These are phyloP conservation scores for Saxidomus purpurata DNA, from an alignment of 1,140 invertebrate genomes.

Conservation along the genomic window DNA sequence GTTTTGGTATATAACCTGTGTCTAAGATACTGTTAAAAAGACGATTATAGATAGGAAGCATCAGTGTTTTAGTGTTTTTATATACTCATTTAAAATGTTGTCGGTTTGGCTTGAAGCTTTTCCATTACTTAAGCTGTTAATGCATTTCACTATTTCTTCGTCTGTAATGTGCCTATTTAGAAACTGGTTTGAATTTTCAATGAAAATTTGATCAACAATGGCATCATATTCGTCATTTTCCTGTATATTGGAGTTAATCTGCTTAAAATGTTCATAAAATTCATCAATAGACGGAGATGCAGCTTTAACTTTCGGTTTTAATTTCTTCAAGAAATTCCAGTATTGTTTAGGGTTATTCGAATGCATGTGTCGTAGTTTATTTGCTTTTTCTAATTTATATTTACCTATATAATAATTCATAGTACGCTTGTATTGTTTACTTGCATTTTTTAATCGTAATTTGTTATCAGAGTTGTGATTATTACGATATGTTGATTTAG, in stretches of 20 bases:
- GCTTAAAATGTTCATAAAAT: neutral
- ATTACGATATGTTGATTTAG: no score
- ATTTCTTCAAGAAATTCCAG: no score
- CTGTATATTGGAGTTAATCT: neutral
- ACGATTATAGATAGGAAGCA: neutral
- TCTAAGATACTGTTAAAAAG: constrained; percentile 26
- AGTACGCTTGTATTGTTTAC: no score
- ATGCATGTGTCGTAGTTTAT: no score
- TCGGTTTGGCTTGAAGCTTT: constrained; percentile 12
- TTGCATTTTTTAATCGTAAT: no score
- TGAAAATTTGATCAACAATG: neutral
- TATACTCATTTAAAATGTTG: constrained; percentile 44
- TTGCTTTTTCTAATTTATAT: no score
- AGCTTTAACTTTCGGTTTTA: no score
- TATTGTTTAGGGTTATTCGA: no score
- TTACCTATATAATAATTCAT: no score
- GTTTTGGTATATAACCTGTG: neutral
- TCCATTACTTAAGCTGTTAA: constrained; percentile 4
- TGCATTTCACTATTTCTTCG: constrained; percentile 15
- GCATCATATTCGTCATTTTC: no score
- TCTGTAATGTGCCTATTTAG: constrained; percentile 18
- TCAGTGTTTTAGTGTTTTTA: neutral
- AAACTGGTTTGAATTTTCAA: neutral
- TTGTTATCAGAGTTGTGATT: no score
- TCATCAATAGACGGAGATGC: neutral